A percentile compares a stretch with the other conserved stretches of the same genome.
These are phyloP conservation scores for Pseudolaguvia tuberculata DNA, from an alignment of 2,113 vertebrate genomes.

Conservation along the genomic window DNA sequence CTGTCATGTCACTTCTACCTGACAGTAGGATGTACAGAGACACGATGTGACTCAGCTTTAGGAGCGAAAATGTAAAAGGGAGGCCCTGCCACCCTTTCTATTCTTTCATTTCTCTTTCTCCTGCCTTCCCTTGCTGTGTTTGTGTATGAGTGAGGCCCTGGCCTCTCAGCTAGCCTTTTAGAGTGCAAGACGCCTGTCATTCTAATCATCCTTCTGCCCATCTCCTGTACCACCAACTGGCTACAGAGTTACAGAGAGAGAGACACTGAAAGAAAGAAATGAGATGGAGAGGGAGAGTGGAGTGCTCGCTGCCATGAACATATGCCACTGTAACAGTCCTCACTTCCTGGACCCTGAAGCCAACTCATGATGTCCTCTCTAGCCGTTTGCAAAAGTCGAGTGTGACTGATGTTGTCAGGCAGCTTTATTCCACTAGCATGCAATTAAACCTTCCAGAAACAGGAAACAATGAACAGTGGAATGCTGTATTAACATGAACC, in stretches of 20 bases:
- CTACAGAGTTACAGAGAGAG: slow-evolving; percentile 39
- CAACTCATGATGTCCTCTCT: slow-evolving; percentile 45
- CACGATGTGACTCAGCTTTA: slow-evolving; percentile 15
- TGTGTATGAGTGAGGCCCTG: slow-evolving; percentile 32
- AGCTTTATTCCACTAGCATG: slow-evolving; percentile 44
- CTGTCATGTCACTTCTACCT: slow-evolving; percentile 30
- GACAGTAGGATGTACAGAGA: slow-evolving; percentile 38
- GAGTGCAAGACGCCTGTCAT: slow-evolving; percentile 65
- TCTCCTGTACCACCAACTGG: slow-evolving; percentile 50
- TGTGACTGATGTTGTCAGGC: slow-evolving; percentile 68
- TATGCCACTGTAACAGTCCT: slow-evolving; percentile 67
- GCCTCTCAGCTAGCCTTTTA: slow-evolving; percentile 38
- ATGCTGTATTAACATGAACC: background rate
- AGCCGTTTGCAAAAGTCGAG: slow-evolving; percentile 59
- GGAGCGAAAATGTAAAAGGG: slow-evolving; percentile 17
- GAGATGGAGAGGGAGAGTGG: slow-evolving; percentile 49
- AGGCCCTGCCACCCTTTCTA: slow-evolving; percentile 36
- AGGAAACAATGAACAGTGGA: too few species aligned
- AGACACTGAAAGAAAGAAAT: slow-evolving; percentile 39
- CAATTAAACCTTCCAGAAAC: slow-evolving; percentile 1
- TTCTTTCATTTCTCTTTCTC: slow-evolving; percentile 39
- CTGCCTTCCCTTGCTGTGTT: slow-evolving; percentile 35
- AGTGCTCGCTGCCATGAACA: slow-evolving; percentile 66
- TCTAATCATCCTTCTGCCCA: slow-evolving; percentile 61
- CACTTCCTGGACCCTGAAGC: slow-evolving; percentile 61